These are phyloP conservation scores for Ochropleura leucogaster DNA, from an alignment of 2,888 invertebrate genomes.

Conservation along the genomic window DNA sequence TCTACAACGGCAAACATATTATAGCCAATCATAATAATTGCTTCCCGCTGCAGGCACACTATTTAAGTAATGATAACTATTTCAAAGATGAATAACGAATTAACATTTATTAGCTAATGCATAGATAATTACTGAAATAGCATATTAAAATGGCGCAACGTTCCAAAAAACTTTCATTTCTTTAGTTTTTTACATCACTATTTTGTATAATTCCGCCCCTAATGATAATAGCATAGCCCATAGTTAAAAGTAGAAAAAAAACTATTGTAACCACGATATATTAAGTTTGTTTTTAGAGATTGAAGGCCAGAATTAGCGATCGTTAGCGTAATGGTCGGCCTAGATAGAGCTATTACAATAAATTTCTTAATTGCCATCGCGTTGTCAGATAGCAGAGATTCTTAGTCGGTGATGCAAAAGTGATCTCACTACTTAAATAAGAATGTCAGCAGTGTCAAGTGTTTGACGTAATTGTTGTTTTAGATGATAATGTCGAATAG, in stretches of 20 bases:
- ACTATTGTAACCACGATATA: conserved; percentile 46
- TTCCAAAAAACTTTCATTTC: conserved; percentile 37
- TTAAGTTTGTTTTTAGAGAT: conserved; percentile 63
- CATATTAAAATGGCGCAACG: conserved; percentile 10
- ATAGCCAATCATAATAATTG: not conserved
- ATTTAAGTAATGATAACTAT: conserved; percentile 32
- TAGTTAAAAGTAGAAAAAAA: conserved; percentile 42
- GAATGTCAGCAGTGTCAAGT: conserved; percentile 74
- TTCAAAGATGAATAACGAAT: conserved; percentile 18
- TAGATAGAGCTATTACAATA: conserved; percentile 85
- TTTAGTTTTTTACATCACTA: conserved; percentile 33
- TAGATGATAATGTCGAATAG: conserved; percentile 24
- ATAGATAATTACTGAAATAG: conserved; percentile 24
- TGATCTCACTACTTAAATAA: conserved; percentile 80
- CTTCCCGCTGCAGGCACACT: conserved; percentile 9
- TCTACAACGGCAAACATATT: not conserved
- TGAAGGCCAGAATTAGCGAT: conserved; percentile 80
- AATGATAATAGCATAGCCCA: conserved; percentile 56
- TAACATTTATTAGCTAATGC: conserved; percentile 41
- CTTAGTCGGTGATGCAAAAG: conserved; percentile 85
- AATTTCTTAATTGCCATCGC: conserved; percentile 87
- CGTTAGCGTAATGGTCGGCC: conserved; percentile 86
- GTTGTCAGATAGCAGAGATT: conserved; percentile 83
- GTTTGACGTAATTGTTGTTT: conserved; percentile 51
- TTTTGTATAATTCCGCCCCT: conserved; percentile 43